Evolutionary conservation across 2,113 vertebrate genomes (phyloP), one percentile per base, ranked within the genome.

Genomic region (Octodon degus): DNA sequence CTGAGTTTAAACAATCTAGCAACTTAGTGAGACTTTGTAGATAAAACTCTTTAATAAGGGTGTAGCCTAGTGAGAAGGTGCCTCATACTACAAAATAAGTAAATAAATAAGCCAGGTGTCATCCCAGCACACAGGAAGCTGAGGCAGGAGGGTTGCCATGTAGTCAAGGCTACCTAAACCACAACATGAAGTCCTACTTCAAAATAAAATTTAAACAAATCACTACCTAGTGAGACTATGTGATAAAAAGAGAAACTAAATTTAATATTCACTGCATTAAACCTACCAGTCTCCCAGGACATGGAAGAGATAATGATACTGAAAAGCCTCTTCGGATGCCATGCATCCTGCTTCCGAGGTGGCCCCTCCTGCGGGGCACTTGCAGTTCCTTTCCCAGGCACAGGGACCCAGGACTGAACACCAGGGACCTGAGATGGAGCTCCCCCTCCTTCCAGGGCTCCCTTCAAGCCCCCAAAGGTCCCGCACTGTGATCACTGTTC

Each of bases 201-300:
- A 43, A 74, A 40, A 68, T 24, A 63, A 70, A 72, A 74, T 74
- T 74, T 40, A 74, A 74, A 37, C 50, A 74, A 37, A 80, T 40
- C 40, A 68, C 67, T 85, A 24, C 58, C 67, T 22, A 8, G 43
- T 0, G 0, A 74, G 74, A 77, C 5, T 16, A 16, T 65, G 43
- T 89, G 47, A 37, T 58, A 34, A 84, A 93, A 84, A 68, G 20
- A 77, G 30, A 50, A 94, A 80, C 6, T 72, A 43, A 58, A 32
- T 72, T 65, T 20, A 14, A 82, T 34, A 91, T 63, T 74, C 87
- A 14, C 16, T 76, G 3, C 43, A 58, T 80, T 37, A 86, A 72
- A 30, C 60, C 55, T 47, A 0, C 53, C 13, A 47, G 65, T 32
- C 34, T n/a, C 25, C 63, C 1, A 0, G 34, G 65, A 9, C 76